phyloP scores from a whole-genome alignment of 1,140 invertebrate genomes.

The Trinorchestia longiramus region DNA sequence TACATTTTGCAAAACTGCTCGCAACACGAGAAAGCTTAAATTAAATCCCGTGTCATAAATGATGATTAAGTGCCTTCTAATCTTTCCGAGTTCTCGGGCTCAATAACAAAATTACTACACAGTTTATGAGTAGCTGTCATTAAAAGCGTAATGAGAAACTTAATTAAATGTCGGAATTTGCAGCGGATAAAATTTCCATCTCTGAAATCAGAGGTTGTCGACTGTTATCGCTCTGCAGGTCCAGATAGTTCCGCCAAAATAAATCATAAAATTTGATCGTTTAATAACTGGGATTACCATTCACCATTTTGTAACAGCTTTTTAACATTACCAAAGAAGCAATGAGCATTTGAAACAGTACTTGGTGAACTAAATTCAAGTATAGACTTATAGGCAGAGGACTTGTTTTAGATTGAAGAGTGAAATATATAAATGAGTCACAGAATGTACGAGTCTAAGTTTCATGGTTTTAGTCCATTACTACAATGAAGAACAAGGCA shows the following conservation, averaged over 20 bases:
- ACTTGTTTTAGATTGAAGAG: no score
- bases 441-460: no score
- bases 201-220: background rate
- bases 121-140: background rate
- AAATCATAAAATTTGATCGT: background rate
- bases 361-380: no score
- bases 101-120: background rate
- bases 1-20: background rate
- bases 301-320: no score
- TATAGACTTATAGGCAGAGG: no score
- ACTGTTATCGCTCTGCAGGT: background rate
- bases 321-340: no score
- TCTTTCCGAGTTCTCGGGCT: background rate
- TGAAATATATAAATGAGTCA: no score
- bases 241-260: background rate
- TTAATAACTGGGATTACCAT: background rate
- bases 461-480: no score
- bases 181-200: background rate
- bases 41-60: background rate
- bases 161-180: background rate
- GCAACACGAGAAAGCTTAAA: background rate
- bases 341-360: no score
- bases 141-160: background rate
- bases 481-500: no score
- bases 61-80: background rate